A percentile compares a stretch with the other conserved stretches of the same genome.
Evolutionary conservation across 2,113 vertebrate genomes (phyloP).

Genomic region (Sapayoa aenigma): DNA sequence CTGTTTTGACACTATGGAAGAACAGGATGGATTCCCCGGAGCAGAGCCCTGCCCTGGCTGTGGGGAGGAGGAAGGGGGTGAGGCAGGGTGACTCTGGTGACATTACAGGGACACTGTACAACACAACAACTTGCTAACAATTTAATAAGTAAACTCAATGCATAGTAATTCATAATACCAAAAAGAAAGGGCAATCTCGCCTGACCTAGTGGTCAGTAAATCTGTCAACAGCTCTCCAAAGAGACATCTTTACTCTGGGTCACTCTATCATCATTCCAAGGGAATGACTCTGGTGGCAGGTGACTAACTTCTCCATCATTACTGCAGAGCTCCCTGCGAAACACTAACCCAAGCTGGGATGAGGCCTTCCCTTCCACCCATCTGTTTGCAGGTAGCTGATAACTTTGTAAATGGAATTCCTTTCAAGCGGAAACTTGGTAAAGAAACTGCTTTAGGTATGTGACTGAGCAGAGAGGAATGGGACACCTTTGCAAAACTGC

Average conservation of each 20-base stretch:
- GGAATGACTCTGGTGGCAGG: background rate
- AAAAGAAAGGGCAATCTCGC: background rate
- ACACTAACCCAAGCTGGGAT: background rate
- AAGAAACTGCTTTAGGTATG: background rate
- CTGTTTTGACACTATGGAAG: background rate
- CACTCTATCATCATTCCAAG: background rate
- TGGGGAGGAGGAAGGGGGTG: background rate
- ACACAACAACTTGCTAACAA: background rate
- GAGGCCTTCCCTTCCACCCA: background rate
- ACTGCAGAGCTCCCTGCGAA: background rate
- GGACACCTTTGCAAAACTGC: background rate
- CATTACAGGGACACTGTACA: background rate
- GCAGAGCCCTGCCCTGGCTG: background rate
- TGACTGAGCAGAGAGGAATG: background rate
- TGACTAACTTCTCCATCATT: conserved; percentile 26
- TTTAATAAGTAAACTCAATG: background rate
- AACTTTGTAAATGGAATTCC: background rate
- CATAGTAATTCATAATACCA: background rate
- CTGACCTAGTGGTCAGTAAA: conserved; percentile 25
- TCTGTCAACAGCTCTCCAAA: conserved; percentile 14
- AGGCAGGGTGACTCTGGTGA: background rate
- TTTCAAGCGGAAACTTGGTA: background rate
- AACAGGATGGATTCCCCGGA: background rate
- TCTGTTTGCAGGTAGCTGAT: background rate
- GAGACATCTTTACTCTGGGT: background rate